Conservation (phyloP, 2,888 invertebrate species). For the Helobdella robusta region DNA sequence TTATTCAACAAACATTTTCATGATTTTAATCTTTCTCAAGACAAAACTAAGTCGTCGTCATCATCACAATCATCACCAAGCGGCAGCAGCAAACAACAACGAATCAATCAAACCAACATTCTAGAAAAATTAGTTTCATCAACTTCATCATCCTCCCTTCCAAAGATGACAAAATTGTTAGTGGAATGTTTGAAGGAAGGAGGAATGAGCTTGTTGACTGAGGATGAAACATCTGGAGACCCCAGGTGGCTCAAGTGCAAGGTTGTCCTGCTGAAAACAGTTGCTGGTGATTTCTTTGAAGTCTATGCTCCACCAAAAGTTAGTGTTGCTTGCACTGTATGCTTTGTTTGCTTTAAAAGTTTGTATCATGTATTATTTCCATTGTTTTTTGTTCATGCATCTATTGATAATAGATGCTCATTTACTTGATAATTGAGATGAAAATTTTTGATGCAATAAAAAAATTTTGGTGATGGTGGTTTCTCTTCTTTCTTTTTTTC, state of each 20-base stretch:
- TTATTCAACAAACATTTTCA: constrained; percentile 84
- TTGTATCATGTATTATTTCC: too few species aligned
- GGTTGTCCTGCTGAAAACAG: constrained; percentile 70
- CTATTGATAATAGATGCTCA: too few species aligned
- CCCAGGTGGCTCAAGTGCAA: constrained; percentile 55
- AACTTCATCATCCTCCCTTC: neutral
- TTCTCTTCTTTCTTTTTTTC: too few species aligned
- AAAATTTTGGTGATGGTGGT: too few species aligned
- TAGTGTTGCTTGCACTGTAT: neutral
- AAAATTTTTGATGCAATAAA: too few species aligned
- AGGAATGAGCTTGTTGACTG: constrained; percentile 79
- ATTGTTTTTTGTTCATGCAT: too few species aligned
- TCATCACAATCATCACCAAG: neutral
- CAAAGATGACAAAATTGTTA: constrained; percentile 32
- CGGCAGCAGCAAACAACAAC: neutral
- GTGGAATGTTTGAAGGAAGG: constrained; percentile 67
- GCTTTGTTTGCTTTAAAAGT: too few species aligned
- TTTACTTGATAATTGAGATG: too few species aligned
- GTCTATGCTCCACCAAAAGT: constrained; percentile 87
- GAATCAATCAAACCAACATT: neutral
- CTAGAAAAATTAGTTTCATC: neutral
- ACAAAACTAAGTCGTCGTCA: constrained; percentile 2
- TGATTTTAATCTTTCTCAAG: constrained; percentile 61
- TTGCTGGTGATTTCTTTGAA: constrained; percentile 86
- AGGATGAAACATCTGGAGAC: constrained; percentile 67